phyloP scores from a whole-genome alignment of 2,888 invertebrate species.

The Lithophane socia region DNA sequence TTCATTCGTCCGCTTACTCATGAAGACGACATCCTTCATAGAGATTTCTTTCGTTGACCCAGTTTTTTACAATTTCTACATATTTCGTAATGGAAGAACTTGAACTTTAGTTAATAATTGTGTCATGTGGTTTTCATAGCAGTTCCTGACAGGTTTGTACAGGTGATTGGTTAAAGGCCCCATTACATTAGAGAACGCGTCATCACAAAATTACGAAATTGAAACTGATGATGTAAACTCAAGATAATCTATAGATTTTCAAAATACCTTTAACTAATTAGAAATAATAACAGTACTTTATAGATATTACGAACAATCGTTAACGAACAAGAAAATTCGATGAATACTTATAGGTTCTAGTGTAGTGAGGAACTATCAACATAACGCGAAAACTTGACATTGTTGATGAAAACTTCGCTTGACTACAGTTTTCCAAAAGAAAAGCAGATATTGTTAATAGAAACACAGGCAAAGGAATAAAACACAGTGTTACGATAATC shows the following conservation, averaged over 20 bases:
- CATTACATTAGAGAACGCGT: neutral
- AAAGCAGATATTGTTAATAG: neutral
- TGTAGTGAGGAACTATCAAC: neutral
- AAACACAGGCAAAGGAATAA: neutral
- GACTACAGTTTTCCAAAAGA: neutral
- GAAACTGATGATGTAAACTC: neutral
- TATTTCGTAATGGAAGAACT: neutral
- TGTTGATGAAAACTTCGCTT: constrained; percentile 1
- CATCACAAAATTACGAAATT: neutral
- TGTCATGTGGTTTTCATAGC: neutral
- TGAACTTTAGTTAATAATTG: neutral
- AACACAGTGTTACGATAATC: neutral
- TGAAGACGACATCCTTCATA: constrained; percentile 23
- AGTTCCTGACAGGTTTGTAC: neutral
- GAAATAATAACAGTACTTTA: neutral
- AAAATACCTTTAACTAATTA: neutral
- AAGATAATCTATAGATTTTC: too few species aligned
- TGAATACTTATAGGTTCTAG: neutral
- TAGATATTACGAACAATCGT: neutral
- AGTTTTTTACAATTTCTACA: constrained; percentile 6
- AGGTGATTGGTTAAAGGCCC: neutral
- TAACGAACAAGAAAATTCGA: neutral
- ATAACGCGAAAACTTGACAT: neutral
- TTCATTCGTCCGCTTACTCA: constrained; percentile 9
- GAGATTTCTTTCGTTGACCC: constrained; percentile 29